phyloP scores from a whole-genome alignment of 2,888 invertebrate species.

The Bugulina stolonifera region DNA sequence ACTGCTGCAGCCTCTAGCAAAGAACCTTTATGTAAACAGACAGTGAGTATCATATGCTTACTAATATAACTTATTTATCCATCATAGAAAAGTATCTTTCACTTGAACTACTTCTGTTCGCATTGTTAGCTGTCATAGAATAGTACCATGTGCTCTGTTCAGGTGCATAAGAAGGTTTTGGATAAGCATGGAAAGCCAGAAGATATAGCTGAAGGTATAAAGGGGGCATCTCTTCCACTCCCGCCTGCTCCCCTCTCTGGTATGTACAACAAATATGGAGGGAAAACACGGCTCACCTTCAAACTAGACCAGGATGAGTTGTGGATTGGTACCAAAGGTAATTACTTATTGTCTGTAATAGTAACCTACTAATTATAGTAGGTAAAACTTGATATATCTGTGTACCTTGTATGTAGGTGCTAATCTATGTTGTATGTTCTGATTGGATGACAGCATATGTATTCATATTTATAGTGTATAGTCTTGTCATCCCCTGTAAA shows the following conservation, averaged over 20 bases:
- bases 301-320: slow-evolving; percentile 83
- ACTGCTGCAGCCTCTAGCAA: slow-evolving; percentile 44
- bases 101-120: not conserved
- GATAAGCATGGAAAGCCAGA: slow-evolving; percentile 80
- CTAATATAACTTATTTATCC: not conserved
- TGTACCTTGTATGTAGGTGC: too few relatives aligned
- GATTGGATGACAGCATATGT: too few relatives aligned
- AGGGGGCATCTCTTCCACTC: slow-evolving; percentile 70
- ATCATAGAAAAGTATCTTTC: not conserved
- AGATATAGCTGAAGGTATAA: slow-evolving; percentile 79
- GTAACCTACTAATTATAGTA: too few relatives aligned
- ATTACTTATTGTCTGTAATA: too few relatives aligned
- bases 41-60: slow-evolving; percentile 39
- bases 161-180: slow-evolving; percentile 74
- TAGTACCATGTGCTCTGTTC: not conserved
- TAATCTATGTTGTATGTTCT: too few relatives aligned
- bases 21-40: slow-evolving; percentile 54
- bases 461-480: too few relatives aligned
- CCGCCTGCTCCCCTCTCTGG: slow-evolving; percentile 76
- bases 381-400: too few relatives aligned
- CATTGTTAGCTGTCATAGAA: not conserved
- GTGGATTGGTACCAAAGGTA: slow-evolving; percentile 79
- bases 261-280: slow-evolving; percentile 83
- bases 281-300: slow-evolving; percentile 83
- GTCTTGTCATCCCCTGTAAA: too few relatives aligned